phyloP scores from a whole-genome alignment of 2,888 invertebrate genomes.

The Metopia argyrocephala region DNA sequence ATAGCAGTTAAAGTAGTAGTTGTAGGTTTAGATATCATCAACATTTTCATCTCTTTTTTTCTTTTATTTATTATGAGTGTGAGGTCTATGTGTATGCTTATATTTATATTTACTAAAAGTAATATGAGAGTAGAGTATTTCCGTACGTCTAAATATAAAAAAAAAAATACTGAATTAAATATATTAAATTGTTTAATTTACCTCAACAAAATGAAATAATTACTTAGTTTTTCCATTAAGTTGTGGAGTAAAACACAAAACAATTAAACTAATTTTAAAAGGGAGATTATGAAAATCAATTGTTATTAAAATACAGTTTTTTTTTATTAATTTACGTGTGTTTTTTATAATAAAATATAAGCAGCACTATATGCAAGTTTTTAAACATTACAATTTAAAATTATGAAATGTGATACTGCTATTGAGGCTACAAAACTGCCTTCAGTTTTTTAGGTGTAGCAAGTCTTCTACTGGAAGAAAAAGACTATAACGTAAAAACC shows the following conservation, averaged over 20 bases:
- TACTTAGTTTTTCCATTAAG: neutral
- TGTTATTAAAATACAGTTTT: neutral
- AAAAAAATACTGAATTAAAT: neutral
- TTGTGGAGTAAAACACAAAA: neutral
- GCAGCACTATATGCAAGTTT: no score
- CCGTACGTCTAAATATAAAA: neutral
- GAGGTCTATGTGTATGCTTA: neutral
- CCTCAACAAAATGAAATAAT: neutral
- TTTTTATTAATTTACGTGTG: neutral
- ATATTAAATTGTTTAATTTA: conserved; percentile 25
- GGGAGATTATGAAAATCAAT: neutral
- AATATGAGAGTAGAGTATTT: no score
- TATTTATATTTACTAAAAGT: no score
- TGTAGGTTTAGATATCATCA: conserved; percentile 10
- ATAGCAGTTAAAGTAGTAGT: no score
- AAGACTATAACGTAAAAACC: no score
- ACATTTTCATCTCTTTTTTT: neutral
- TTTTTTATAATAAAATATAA: neutral
- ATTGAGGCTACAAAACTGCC: no score
- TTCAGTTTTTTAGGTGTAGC: no score
- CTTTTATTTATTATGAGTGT: neutral
- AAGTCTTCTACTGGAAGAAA: no score
- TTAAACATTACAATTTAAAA: no score
- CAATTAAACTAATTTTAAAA: conserved; percentile 5
- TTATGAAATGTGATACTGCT: no score